Conservation (phyloP, 2,797 vertebrate species). For the Hoplostethus mediterraneus region DNA sequence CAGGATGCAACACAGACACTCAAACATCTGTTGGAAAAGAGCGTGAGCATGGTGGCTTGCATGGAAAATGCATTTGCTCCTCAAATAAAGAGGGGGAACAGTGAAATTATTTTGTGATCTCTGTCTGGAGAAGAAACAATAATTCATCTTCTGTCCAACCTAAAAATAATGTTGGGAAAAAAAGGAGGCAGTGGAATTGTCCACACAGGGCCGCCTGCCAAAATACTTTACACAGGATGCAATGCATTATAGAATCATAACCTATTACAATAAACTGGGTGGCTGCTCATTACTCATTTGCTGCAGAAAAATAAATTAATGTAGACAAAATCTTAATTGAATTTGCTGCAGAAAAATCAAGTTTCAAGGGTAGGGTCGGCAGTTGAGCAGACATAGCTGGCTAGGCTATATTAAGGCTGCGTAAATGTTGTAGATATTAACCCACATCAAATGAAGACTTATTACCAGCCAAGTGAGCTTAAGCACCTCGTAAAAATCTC, state of each 20-base stretch:
- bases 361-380: not conserved
- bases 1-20: conserved; percentile 66
- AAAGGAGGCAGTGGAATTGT: conserved; percentile 21
- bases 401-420: conserved; percentile 6
- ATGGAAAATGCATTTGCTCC: conserved; percentile 58
- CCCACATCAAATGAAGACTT: conserved; percentile 12
- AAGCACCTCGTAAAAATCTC: conserved; percentile 29
- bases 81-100: conserved; percentile 56
- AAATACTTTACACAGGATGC: conserved; percentile 3
- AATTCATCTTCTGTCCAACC: conserved; percentile 44
- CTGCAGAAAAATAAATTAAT: conserved; percentile 22
- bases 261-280: conserved; percentile 28
- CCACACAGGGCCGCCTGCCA: conserved; percentile 11
- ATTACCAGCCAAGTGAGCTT: conserved; percentile 25
- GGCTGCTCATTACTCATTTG: conserved; percentile 27
- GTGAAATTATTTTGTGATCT: conserved; percentile 53
- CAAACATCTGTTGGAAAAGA: conserved; percentile 68
- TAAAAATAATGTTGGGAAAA: conserved; percentile 47
- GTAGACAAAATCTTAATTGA: conserved; percentile 28
- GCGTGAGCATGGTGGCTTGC: conserved; percentile 43
- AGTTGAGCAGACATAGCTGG: conserved; percentile 20
- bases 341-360: conserved; percentile 29
- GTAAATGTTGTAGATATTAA: conserved; percentile 48
- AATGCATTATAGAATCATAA: conserved; percentile 32
- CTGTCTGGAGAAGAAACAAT: conserved; percentile 39